Percentiles rank a stretch among this genome's conserved stretches.
phyloP scores from a whole-genome alignment of 2,113 vertebrate species.

The Tiliqua scincoides region DNA sequence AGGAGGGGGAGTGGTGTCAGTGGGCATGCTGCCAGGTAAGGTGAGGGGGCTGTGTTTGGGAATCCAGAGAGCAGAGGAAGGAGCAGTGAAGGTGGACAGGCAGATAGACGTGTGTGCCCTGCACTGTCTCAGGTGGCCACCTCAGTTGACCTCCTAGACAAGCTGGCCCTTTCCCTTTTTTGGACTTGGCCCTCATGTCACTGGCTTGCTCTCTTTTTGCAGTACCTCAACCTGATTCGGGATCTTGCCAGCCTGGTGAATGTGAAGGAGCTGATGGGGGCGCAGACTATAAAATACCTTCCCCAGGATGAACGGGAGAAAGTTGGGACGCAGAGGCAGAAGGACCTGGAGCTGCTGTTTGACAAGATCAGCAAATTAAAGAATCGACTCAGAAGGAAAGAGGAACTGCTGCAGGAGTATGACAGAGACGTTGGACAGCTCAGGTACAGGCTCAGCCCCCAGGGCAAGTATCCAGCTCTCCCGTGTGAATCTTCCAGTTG shows the following conservation, averaged over 20 bases:
- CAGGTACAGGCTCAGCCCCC: slow-evolving; percentile 65
- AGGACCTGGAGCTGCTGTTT: slow-evolving; percentile 74
- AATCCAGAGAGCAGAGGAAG: too few relatives aligned
- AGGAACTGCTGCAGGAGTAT: slow-evolving; percentile 67
- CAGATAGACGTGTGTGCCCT: too few relatives aligned
- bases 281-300: slow-evolving; percentile 73
- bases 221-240: slow-evolving; percentile 78
- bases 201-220: slow-evolving; percentile 19
- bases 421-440: slow-evolving; percentile 68
- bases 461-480: not conserved
- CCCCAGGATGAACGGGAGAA: slow-evolving; percentile 69
- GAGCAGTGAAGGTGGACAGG: too few relatives aligned
- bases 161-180: too few relatives aligned
- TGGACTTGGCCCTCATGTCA: not conserved
- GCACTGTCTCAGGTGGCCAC: too few relatives aligned
- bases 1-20: too few relatives aligned
- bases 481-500: too few relatives aligned
- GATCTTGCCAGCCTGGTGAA: slow-evolving; percentile 77
- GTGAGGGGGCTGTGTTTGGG: too few relatives aligned
- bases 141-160: too few relatives aligned
- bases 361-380: slow-evolving; percentile 72
- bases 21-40: too few relatives aligned
- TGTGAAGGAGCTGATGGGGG: slow-evolving; percentile 77
- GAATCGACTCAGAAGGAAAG: slow-evolving; percentile 72
- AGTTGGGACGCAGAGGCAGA: slow-evolving; percentile 59